These are phyloP conservation scores for Tinea trinotella DNA, from an alignment of 2,888 invertebrate genomes.

Conservation along the genomic window DNA sequence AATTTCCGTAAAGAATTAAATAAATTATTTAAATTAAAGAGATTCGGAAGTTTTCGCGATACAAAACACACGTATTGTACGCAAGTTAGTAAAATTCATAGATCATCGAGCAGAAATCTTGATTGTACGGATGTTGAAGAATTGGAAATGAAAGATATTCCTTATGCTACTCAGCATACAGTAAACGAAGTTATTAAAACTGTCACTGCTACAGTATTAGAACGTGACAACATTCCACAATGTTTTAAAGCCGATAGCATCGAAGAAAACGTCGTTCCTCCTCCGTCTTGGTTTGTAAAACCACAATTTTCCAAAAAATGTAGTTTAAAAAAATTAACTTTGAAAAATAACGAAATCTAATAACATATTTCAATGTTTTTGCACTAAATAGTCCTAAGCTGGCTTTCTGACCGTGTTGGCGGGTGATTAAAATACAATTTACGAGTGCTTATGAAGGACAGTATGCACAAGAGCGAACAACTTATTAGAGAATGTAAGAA, in stretches of 20 bases:
- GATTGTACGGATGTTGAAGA: conserved; percentile 67
- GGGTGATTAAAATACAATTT: too few species aligned
- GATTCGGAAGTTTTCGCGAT: neutral
- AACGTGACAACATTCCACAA: conserved; percentile 42
- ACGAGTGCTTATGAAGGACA: too few species aligned
- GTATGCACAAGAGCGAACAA: too few species aligned
- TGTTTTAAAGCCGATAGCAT: conserved; percentile 54
- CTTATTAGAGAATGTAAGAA: too few species aligned
- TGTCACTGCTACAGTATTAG: conserved; percentile 33
- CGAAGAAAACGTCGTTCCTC: conserved; percentile 47
- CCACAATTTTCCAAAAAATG: conserved; percentile 66
- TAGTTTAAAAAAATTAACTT: conserved; percentile 44
- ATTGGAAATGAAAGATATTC: conserved; percentile 63
- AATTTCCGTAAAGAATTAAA: conserved; percentile 77
- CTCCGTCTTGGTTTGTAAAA: conserved; percentile 68
- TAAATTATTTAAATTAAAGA: conserved; percentile 48
- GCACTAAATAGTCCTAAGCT: too few species aligned
- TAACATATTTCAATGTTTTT: too few species aligned
- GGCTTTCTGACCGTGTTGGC: too few species aligned
- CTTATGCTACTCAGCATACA: conserved; percentile 35
- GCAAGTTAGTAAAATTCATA: conserved; percentile 38
- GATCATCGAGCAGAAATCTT: conserved; percentile 47
- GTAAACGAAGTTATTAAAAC: conserved; percentile 43
- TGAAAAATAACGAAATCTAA: too few species aligned
- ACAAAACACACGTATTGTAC: conserved; percentile 34